Evolutionary conservation across 2,113 vertebrate species (phyloP).

Genomic region (Ciconia maguari): DNA sequence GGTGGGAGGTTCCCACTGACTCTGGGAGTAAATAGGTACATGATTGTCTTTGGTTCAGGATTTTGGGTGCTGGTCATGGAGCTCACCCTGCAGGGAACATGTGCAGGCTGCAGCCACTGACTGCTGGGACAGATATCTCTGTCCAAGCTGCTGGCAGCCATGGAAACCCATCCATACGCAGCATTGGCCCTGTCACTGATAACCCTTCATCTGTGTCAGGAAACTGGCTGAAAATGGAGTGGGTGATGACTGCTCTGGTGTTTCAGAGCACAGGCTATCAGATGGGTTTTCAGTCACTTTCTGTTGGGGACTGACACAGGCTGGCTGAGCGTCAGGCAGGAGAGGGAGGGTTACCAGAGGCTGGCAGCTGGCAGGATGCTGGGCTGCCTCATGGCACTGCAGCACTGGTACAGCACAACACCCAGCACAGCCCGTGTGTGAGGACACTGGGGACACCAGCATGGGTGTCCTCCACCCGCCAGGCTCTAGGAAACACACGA

Average conservation of each 20-base stretch:
- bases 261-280: background rate
- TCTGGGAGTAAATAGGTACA: background rate
- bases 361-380: background rate
- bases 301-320: background rate
- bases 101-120: background rate
- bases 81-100: background rate
- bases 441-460: background rate
- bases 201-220: background rate
- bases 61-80: background rate
- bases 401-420: background rate
- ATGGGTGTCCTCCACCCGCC: background rate
- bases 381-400: background rate
- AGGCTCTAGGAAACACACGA: background rate
- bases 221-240: background rate
- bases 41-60: background rate
- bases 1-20: background rate
- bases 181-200: background rate
- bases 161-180: background rate
- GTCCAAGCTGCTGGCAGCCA: background rate
- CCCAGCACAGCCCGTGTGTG: background rate
- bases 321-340: background rate
- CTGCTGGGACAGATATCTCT: background rate
- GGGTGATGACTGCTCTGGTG: background rate
- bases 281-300: background rate
- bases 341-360: background rate